Base-by-base conservation (phyloP, 2,797 vertebrate genomes). In the Sebastes nivosus region DNA sequence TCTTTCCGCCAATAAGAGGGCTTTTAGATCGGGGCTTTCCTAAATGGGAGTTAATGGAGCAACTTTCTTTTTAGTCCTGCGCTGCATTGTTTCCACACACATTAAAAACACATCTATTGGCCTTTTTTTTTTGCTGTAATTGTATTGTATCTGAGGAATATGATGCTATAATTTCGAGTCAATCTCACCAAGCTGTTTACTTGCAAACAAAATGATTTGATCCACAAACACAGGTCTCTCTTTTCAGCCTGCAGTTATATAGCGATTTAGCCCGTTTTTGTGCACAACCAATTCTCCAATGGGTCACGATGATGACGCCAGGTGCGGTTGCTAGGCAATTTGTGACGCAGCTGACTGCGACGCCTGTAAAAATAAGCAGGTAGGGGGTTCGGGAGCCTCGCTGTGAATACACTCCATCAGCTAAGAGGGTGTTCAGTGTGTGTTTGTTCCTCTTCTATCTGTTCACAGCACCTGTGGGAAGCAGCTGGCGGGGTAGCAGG, bases 391-490 rank as follows among this genome's bases (percentile, higher is more conserved):
- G 1, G 59, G 55, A 46, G 68, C 52, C 30, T 27, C 9, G 72
- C 74, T 68, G 59, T 24, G 69, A 85, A 79, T 20, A 61, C 76
- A 24, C 54, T 77, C 78, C 52, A 11, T 72, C 72, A 77, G 86
- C 80, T 85, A n/a, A 36, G 78, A 79, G 67, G 84, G 80, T 72
- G 71, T 66, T 55, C 46, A 64, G 81, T 8, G 30, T 18, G 54
- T 87, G 80, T 89, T 83, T 83, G 81, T 77, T 69, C 67, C 34
- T 77, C 75, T 63, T 81, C 83, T 82, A 80, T 86, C 86, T 91
- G 83, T 74, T 80, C 68, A 82, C 87, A 90, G 65, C 92, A 94
- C 92, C 92, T 93, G 91, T 90, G 87, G 89, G 85, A 87, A 77
- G 90, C 92, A 92, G 80, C 87, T 92, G 91, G 85, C 80, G 72